Conservation (phyloP, 2,888 invertebrate species). For the Antheraea yamamai region DNA sequence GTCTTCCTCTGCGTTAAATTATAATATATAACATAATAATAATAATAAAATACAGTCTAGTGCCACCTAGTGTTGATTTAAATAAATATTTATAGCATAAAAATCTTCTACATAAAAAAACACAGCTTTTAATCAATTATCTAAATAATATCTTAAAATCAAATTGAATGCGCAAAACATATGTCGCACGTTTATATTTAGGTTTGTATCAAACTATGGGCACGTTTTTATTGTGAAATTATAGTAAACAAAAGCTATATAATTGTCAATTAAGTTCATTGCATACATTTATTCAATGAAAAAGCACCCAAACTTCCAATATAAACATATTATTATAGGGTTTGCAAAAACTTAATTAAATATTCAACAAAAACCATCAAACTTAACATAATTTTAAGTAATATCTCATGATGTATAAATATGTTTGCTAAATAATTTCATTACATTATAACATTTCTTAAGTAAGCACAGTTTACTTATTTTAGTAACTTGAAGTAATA, state of each 20-base stretch:
- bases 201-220: not conserved
- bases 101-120: too few relatives aligned
- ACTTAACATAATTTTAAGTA: too few relatives aligned
- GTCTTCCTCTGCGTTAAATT: too few relatives aligned
- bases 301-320: not conserved
- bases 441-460: not conserved
- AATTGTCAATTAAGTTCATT: too few relatives aligned
- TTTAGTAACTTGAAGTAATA: not conserved
- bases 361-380: not conserved
- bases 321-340: not conserved
- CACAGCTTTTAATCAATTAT: too few relatives aligned
- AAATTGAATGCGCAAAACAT: too few relatives aligned
- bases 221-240: not conserved
- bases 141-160: too few relatives aligned
- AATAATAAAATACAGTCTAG: too few relatives aligned
- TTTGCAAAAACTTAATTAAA: not conserved
- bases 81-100: too few relatives aligned
- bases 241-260: too few relatives aligned
- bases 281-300: not conserved
- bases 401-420: not conserved
- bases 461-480: not conserved
- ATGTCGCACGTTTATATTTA: not conserved
- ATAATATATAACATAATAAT: too few relatives aligned
- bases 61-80: too few relatives aligned
- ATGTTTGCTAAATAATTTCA: not conserved